Conservation (phyloP, 2,797 vertebrate genomes). For the Urosaurus nigricauda region DNA sequence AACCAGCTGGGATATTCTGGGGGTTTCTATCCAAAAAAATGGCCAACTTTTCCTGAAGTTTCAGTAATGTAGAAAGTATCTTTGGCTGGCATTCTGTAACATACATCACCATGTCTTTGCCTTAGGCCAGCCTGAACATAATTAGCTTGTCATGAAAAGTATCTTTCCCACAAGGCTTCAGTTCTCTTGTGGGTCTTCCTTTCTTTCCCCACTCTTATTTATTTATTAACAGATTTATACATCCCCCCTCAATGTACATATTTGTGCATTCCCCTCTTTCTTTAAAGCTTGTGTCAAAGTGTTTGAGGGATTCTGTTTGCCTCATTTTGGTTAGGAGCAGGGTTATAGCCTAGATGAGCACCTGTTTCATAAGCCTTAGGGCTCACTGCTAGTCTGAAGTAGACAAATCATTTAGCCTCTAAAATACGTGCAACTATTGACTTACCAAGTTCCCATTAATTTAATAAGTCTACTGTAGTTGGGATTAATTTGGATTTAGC, state of each 20-base stretch:
- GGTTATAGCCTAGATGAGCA: too few relatives aligned
- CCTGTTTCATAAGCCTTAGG: not conserved
- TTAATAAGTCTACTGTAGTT: too few relatives aligned
- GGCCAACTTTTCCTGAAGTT: too few relatives aligned
- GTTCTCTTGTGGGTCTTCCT: not conserved
- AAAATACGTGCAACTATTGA: too few relatives aligned
- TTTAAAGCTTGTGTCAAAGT: not conserved
- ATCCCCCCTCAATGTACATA: not conserved
- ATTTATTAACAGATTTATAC: not conserved
- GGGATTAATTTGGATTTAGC: too few relatives aligned
- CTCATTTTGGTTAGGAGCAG: too few relatives aligned
- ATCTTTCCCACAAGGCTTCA: not conserved
- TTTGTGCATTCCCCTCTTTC: not conserved
- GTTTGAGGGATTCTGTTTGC: not conserved
- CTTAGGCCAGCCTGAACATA: constrained; percentile 49
- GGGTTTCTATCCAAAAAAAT: too few relatives aligned
- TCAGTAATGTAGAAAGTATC: not conserved
- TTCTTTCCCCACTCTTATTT: not conserved
- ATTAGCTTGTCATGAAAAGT: constrained; percentile 41
- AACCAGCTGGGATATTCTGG: too few relatives aligned
- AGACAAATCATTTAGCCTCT: too few relatives aligned
- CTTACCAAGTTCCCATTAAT: too few relatives aligned
- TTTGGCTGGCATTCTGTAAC: constrained; percentile 32
- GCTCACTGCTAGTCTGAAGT: not conserved
- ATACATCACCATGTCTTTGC: constrained; percentile 41